These are phyloP conservation scores for Drosophila anomalata DNA, from an alignment of 2,888 invertebrate species.

Conservation along the genomic window DNA sequence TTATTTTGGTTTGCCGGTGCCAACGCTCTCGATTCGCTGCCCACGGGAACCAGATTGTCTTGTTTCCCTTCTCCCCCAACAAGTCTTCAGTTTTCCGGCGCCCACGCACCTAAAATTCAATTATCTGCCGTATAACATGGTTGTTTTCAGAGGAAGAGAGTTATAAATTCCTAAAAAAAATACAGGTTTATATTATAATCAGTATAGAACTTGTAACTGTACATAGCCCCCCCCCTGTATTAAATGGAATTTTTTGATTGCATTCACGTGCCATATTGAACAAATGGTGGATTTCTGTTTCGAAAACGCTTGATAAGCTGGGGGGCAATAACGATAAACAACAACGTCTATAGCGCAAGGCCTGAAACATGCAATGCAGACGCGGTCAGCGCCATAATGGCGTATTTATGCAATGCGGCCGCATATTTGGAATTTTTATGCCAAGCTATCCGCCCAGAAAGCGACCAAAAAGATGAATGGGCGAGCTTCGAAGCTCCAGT, in stretches of 20 bases:
- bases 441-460: slow-evolving; percentile 35
- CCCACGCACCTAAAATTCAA: slow-evolving; percentile 55
- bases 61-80: slow-evolving; percentile 31
- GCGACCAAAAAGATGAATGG: slow-evolving; percentile 41
- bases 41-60: slow-evolving; percentile 38
- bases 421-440: slow-evolving; percentile 56
- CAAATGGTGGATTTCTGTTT: slow-evolving; percentile 37
- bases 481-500: slow-evolving; percentile 22
- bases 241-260: slow-evolving; percentile 48
- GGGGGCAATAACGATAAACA: slow-evolving; percentile 22
- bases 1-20: slow-evolving; percentile 12
- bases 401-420: slow-evolving; percentile 40
- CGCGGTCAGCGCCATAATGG: slow-evolving; percentile 31
- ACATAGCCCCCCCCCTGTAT: not conserved
- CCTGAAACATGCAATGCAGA: slow-evolving; percentile 44
- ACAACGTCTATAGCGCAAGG: slow-evolving; percentile 42
- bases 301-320: slow-evolving; percentile 54
- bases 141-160: too few relatives aligned
- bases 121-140: slow-evolving; percentile 13
- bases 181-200: not conserved
- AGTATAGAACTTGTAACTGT: not conserved
- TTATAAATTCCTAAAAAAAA: not conserved
- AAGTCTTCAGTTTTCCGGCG: slow-evolving; percentile 21
- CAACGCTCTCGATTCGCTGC: slow-evolving; percentile 45
- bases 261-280: slow-evolving; percentile 50